Conservation (phyloP, 2,797 vertebrate species). For the Lophius americanus region DNA sequence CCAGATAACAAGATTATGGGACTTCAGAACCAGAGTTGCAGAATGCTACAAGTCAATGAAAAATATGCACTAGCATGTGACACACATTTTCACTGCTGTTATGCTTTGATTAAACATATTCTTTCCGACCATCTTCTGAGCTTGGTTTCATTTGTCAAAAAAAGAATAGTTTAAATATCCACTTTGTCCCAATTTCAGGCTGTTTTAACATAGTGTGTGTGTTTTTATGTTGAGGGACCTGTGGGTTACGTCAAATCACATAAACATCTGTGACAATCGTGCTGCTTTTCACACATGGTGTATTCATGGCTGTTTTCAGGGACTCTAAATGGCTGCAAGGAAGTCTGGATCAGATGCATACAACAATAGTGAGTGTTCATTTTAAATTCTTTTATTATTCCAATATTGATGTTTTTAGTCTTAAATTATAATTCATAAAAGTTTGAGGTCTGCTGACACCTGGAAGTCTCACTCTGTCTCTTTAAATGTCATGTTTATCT, state of each 20-base stretch:
- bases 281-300: not conserved
- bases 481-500: slow-evolving; percentile 4
- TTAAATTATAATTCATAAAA: not conserved
- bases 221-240: no score
- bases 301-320: slow-evolving; percentile 77
- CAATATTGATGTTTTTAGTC: not conserved
- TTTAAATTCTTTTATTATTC: slow-evolving; percentile 6
- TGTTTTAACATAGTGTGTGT: no score
- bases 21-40: slow-evolving; percentile 23
- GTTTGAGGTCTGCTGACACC: not conserved
- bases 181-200: no score
- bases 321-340: slow-evolving; percentile 98
- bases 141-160: not conserved
- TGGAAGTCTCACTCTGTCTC: not conserved
- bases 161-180: not conserved
- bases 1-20: slow-evolving; percentile 47
- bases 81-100: not conserved
- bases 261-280: not conserved
- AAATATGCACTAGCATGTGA: no score
- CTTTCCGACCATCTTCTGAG: not conserved
- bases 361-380: slow-evolving; percentile 86
- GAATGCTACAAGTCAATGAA: slow-evolving; percentile 27
- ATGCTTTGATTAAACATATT: slow-evolving; percentile 9
- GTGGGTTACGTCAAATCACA: not conserved
- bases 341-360: slow-evolving; percentile 93